Base-by-base conservation (phyloP, 1,140 invertebrate species). In the Brachionus sp. region DNA sequence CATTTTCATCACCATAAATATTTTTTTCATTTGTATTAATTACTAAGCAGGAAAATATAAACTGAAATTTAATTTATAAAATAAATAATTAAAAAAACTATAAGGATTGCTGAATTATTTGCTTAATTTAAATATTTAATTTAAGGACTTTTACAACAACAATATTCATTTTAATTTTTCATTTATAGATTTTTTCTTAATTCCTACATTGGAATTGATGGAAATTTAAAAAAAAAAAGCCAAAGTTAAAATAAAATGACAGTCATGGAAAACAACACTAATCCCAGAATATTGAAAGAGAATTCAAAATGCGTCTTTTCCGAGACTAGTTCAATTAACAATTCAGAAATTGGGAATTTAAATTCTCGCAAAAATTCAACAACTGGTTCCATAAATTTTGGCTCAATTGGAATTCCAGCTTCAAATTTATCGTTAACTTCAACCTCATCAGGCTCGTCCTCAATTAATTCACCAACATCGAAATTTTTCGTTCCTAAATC, bases 401-500 rank as follows among this genome's bases (percentile, higher is more conserved):
- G 42, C 9, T 75, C 70, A 46, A 75, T n/a, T 46, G 70, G 70
- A 19, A 75, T 75, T 33, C 70, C 70, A 25, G 70, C 37, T 23
- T 75, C 70, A 35, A 75, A 75, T 75, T 29, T 75, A 23, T 75
- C 70, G 7, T 16, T 75, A 13, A 25, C 39, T 25, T 75, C 70
- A 46, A 75, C 70, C 12, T 75, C 70, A 10, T 75, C 70, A 10
- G 70, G 39, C 19, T 75, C 70, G n/a, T 75, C 70, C 7, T 75
- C 70, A 23, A 46, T 46, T n/a, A 19, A 75, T 19, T 75, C 70
- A 75, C 42, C 70, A 9, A 75, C 70, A 46, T 46, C 70, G 44
- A 75, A 75, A 25, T 50, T 46, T 75, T 46, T 46, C 23, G 39
- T 12, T 50, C 70, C 37, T 10, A 73, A 73, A 35, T 42, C 37